A percentile compares a stretch with the other conserved stretches of the same genome.
Conservation (phyloP, 2,888 invertebrate genomes). For the Falcaria lacertinaria region DNA sequence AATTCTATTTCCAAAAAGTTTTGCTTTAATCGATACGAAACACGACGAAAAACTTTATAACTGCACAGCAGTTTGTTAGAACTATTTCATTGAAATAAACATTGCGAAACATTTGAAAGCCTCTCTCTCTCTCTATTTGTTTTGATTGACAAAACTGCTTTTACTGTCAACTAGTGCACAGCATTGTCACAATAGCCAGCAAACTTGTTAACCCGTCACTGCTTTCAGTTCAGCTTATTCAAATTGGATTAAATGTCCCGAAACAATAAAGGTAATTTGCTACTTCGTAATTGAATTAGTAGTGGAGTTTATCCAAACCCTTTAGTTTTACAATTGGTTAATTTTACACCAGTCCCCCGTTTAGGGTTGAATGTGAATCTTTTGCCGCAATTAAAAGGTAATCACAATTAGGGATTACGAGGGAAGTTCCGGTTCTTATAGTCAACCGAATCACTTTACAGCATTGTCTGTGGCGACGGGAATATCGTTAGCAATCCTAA, state of each 20-base stretch:
- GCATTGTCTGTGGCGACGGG: too few relatives aligned
- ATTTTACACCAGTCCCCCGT: not conserved
- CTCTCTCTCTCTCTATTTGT: too few relatives aligned
- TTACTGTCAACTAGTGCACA: too few relatives aligned
- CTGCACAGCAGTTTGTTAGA: too few relatives aligned
- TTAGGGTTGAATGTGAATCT: slow-evolving; percentile 1
- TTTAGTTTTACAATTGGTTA: slow-evolving; percentile 1
- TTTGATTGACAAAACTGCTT: too few relatives aligned
- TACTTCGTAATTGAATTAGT: slow-evolving; percentile 3
- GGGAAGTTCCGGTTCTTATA: not conserved
- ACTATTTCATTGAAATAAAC: too few relatives aligned
- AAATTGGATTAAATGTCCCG: not conserved
- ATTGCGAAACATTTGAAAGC: too few relatives aligned
- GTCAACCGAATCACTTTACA: too few relatives aligned
- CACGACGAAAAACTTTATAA: too few relatives aligned
- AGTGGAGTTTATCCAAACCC: not conserved
- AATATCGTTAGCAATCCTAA: too few relatives aligned
- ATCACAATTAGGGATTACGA: not conserved
- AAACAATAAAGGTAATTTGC: slow-evolving; percentile 5
- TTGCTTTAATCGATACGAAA: too few relatives aligned
- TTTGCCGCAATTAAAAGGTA: slow-evolving; percentile 5
- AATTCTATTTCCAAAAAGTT: too few relatives aligned
- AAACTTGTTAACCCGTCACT: not conserved
- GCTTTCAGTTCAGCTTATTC: not conserved
- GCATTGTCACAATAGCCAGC: not conserved